A percentile compares a stretch with the other conserved stretches of the same genome.
Evolutionary conservation across 2,888 invertebrate genomes (phyloP).

Genomic region (Harmothoe impar): DNA sequence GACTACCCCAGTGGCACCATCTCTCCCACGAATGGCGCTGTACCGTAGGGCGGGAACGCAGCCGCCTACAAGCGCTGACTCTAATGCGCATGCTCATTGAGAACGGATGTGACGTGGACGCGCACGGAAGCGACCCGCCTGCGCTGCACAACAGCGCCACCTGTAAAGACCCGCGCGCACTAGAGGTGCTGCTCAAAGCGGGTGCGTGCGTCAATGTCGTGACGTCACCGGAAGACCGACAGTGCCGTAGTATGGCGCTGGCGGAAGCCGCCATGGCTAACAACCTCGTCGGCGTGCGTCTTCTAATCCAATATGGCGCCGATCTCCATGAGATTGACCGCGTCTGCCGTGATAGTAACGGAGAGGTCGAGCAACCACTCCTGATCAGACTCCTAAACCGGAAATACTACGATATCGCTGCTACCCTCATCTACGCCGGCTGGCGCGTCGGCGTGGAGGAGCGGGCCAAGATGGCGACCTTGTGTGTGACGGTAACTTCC

Average conservation of each 20-base stretch:
- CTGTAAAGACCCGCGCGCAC: constrained; percentile 24
- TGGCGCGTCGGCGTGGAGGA: not conserved
- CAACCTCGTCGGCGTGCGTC: not conserved
- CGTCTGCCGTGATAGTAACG: not conserved
- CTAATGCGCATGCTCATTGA: constrained; percentile 60
- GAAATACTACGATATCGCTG: constrained; percentile 30
- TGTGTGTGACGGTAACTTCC: not conserved
- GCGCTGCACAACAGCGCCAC: constrained; percentile 56
- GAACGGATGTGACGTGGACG: constrained; percentile 47
- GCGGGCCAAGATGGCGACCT: not conserved
- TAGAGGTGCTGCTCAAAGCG: constrained; percentile 21
- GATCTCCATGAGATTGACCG: not conserved
- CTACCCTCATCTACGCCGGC: not conserved
- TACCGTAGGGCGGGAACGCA: constrained; percentile 13
- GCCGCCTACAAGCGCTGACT: constrained; percentile 34
- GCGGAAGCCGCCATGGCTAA: constrained; percentile 34
- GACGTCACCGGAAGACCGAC: not conserved
- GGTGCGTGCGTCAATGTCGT: constrained; percentile 35
- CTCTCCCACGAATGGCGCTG: constrained; percentile 33
- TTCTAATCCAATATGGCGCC: constrained; percentile 50
- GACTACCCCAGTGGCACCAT: constrained; percentile 55
- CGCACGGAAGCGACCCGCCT: constrained; percentile 36
- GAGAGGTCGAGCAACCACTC: not conserved
- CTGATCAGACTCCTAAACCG: not conserved
- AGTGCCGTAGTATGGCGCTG: not conserved